These are phyloP conservation scores for Bubalus kerabau DNA, from an alignment of 2,113 vertebrate genomes.

Conservation along the genomic window DNA sequence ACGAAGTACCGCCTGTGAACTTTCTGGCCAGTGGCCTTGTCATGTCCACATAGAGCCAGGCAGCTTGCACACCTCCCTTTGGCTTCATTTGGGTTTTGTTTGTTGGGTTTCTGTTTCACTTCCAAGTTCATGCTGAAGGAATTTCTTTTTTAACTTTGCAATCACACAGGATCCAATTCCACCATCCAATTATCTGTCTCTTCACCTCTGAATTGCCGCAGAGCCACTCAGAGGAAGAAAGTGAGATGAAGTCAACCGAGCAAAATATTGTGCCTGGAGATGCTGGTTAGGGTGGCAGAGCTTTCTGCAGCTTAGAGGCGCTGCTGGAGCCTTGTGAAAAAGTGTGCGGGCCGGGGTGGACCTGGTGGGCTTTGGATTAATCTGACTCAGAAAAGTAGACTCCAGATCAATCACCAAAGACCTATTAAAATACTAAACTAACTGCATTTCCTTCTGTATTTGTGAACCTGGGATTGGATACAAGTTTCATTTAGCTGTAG, in stretches of 20 bases:
- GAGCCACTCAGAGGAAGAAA: background rate
- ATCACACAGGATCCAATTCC: background rate
- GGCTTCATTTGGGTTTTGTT: background rate
- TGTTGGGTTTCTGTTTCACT: slow-evolving; percentile 1
- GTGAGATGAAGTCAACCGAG: background rate
- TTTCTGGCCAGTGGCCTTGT: background rate
- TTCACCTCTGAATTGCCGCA: background rate
- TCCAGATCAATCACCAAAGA: background rate
- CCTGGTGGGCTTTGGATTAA: background rate
- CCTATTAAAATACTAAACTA: background rate
- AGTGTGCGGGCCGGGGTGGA: accelerated
- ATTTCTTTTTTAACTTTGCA: slow-evolving; percentile 7
- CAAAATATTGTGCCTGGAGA: background rate
- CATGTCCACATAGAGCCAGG: accelerated
- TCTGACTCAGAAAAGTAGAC: background rate
- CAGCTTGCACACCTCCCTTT: background rate
- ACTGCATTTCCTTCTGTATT: background rate
- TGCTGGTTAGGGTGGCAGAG: too few species aligned
- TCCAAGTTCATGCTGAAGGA: background rate
- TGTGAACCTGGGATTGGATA: background rate
- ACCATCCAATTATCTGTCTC: background rate
- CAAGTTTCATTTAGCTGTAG: background rate
- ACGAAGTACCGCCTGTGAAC: background rate
- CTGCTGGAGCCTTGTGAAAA: accelerated
- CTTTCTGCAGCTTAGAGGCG: accelerated